Evolutionary conservation across 2,888 invertebrate species (phyloP).

Genomic region (Argynnis bischoffii): DNA sequence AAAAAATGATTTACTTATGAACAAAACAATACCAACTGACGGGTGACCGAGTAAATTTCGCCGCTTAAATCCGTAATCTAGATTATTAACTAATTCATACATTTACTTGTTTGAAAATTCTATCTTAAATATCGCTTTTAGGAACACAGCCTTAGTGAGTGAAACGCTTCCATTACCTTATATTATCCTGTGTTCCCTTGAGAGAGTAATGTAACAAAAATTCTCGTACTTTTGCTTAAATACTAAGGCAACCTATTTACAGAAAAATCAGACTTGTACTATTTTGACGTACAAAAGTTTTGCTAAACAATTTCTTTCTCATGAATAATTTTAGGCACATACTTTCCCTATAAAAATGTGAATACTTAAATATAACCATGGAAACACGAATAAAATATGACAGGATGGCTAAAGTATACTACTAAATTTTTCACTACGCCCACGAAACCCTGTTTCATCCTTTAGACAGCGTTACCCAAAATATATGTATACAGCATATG

Average conservation of each 20-base stretch:
- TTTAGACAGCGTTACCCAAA: too few relatives aligned
- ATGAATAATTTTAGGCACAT: constrained; percentile 36
- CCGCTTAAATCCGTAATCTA: too few relatives aligned
- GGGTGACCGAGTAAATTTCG: too few relatives aligned
- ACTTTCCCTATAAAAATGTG: constrained; percentile 16
- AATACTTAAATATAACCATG: constrained; percentile 13
- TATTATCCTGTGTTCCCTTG: constrained; percentile 4
- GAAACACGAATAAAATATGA: not conserved
- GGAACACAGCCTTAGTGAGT: too few relatives aligned
- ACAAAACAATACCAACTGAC: too few relatives aligned
- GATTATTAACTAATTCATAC: too few relatives aligned
- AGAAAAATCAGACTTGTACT: constrained; percentile 26
- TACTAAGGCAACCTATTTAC: constrained; percentile 10
- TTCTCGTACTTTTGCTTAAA: not conserved
- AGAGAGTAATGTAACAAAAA: too few relatives aligned
- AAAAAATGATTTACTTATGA: too few relatives aligned
- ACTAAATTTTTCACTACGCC: not conserved
- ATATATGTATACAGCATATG: too few relatives aligned
- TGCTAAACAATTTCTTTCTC: constrained; percentile 27
- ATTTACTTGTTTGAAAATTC: too few relatives aligned
- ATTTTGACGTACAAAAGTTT: constrained; percentile 29
- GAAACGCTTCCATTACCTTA: not conserved
- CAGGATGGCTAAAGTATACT: not conserved
- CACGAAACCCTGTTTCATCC: too few relatives aligned
- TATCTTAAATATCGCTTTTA: too few relatives aligned